Conservation (phyloP, 2,113 vertebrate species). For the Nyctibius bracteatus region DNA sequence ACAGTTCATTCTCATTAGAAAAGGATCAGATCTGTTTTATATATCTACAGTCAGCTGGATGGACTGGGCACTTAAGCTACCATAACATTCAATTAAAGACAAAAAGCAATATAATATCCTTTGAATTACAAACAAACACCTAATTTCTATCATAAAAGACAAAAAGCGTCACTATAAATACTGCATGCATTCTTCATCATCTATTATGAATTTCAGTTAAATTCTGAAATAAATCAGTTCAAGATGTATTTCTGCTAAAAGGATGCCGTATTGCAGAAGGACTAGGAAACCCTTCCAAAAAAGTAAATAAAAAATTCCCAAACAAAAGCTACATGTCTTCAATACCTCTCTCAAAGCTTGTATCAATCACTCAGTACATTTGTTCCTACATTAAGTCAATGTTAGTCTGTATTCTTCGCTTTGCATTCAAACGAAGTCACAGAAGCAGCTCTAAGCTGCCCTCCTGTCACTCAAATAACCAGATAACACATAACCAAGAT, state of each 20-base stretch:
- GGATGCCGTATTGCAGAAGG: background rate
- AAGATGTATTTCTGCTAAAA: background rate
- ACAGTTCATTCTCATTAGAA: background rate
- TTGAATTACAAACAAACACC: background rate
- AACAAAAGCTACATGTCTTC: background rate
- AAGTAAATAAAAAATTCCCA: background rate
- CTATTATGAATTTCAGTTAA: background rate
- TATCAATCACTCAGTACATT: background rate
- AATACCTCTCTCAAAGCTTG: background rate
- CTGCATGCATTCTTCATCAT: background rate
- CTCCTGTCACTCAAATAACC: conserved; percentile 50
- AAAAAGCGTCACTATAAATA: background rate
- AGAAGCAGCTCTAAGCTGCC: conserved; percentile 17
- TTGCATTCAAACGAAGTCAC: conserved; percentile 15
- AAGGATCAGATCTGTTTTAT: background rate
- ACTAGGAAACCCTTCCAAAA: background rate
- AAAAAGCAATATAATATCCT: background rate
- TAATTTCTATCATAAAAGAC: background rate
- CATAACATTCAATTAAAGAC: background rate
- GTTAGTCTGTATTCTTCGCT: background rate
- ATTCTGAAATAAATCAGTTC: background rate
- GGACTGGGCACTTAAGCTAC: background rate
- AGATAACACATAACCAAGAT: conserved; percentile 31
- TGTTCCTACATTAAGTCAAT: background rate
- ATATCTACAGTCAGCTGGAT: background rate